These are phyloP conservation scores for Hemiprocne comata DNA, from an alignment of 2,113 vertebrate species.

Conservation along the genomic window DNA sequence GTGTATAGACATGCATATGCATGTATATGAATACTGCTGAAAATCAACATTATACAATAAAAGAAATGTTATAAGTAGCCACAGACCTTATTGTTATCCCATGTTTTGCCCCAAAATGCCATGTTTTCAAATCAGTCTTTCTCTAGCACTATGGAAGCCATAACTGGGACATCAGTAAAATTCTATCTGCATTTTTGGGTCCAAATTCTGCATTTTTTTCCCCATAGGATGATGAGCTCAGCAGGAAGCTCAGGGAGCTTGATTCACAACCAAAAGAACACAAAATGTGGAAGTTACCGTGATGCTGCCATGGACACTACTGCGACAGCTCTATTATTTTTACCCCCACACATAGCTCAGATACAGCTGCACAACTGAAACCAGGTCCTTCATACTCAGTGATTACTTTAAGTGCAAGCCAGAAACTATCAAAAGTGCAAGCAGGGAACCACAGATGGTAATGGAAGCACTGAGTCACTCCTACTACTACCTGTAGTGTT, in stretches of 20 bases:
- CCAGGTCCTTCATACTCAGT: neutral
- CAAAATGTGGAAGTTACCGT: accelerated
- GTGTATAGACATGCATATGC: accelerated
- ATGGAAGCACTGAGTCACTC: conserved; percentile 11
- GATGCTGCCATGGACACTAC: neutral
- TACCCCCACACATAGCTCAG: neutral
- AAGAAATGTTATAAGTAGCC: neutral
- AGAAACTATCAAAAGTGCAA: neutral
- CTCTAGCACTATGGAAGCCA: neutral
- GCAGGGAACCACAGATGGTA: neutral
- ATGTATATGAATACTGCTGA: neutral
- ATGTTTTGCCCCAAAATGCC: neutral
- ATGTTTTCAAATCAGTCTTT: neutral
- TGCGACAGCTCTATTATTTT: neutral
- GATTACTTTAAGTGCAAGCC: neutral
- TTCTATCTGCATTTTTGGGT: neutral
- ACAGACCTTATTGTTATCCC: neutral
- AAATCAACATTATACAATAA: neutral
- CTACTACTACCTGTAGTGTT: neutral
- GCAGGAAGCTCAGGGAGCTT: neutral
- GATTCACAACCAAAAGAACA: neutral
- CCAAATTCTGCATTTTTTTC: neutral
- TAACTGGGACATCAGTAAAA: neutral
- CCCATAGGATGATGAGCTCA: neutral
- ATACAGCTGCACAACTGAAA: neutral